phyloP scores from a whole-genome alignment of 92 coral and sea anemone species.

The Muricea muricata region DNA sequence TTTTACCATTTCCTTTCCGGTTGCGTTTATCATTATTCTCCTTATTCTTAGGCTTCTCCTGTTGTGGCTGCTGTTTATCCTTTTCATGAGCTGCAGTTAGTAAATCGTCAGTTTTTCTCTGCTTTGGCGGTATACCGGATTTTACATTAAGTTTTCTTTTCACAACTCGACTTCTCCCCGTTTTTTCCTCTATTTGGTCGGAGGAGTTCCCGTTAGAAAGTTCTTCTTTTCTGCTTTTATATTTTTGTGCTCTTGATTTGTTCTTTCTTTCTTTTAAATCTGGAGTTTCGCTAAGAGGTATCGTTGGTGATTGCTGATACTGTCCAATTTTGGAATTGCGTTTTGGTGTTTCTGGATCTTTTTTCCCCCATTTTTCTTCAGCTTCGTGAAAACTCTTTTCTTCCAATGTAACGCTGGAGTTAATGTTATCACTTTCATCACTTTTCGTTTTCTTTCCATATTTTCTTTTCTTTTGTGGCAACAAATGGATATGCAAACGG shows the following conservation, averaged over 20 bases:
- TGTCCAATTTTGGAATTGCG: background rate
- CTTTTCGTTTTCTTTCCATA: constrained; percentile 7
- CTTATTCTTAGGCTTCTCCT: background rate
- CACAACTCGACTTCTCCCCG: background rate
- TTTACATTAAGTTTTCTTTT: constrained; percentile 1
- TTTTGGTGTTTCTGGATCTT: constrained; percentile 14
- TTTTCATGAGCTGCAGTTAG: background rate
- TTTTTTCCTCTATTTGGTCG: background rate
- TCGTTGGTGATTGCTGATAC: background rate
- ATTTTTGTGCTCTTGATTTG: background rate
- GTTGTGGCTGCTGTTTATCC: background rate
- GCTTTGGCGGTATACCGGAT: background rate
- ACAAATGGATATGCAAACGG: constrained; percentile 7
- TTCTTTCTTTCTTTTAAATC: background rate
- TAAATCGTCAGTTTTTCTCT: background rate
- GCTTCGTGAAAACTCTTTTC: constrained; percentile 10
- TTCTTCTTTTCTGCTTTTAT: background rate
- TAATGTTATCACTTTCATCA: background rate
- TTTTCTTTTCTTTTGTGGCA: background rate
- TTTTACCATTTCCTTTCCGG: background rate
- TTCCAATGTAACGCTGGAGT: background rate
- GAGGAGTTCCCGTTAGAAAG: background rate
- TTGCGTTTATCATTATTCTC: background rate
- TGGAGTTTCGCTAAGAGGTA: background rate
- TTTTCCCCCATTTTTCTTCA: constrained; percentile 18